Evolutionary conservation across 2,113 vertebrate species (phyloP).

Genomic region (Rhipidura dahli): DNA sequence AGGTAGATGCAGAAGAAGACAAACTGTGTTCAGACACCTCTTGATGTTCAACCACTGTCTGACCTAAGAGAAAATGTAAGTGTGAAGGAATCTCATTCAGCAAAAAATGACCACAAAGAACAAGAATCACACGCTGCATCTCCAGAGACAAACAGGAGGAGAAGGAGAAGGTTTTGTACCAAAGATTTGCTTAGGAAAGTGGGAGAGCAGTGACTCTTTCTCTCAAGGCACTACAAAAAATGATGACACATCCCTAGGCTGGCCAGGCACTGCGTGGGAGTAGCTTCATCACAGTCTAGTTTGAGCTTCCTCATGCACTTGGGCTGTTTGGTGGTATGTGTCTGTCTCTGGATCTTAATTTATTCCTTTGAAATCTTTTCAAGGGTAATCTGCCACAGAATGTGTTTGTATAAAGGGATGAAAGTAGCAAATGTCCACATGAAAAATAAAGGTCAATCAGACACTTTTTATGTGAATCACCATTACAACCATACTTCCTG

Average conservation of each 20-base stretch:
- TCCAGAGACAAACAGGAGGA: neutral
- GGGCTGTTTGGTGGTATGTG: neutral
- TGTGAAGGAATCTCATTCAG: neutral
- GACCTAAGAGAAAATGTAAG: neutral
- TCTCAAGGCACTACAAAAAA: neutral
- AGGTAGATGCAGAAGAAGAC: neutral
- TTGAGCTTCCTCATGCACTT: neutral
- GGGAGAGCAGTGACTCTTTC: neutral
- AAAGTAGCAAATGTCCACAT: conserved; percentile 33
- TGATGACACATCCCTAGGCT: neutral
- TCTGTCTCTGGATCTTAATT: neutral
- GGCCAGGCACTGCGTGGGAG: neutral
- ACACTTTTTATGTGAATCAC: conserved; percentile 56
- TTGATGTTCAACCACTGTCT: neutral
- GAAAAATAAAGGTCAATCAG: conserved; percentile 24
- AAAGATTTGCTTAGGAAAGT: neutral
- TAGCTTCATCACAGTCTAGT: neutral
- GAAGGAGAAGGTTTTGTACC: neutral
- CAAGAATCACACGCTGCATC: neutral
- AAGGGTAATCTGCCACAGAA: neutral
- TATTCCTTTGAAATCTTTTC: conserved; percentile 7
- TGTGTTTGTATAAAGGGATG: conserved; percentile 18
- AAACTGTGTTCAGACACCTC: neutral
- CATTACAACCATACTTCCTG: conserved; percentile 42
- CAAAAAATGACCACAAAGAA: neutral